A percentile compares a stretch with the other conserved stretches of the same genome.
These are phyloP conservation scores for Siphonodentalium dalli DNA, from an alignment of 2,888 invertebrate genomes.

Conservation along the genomic window DNA sequence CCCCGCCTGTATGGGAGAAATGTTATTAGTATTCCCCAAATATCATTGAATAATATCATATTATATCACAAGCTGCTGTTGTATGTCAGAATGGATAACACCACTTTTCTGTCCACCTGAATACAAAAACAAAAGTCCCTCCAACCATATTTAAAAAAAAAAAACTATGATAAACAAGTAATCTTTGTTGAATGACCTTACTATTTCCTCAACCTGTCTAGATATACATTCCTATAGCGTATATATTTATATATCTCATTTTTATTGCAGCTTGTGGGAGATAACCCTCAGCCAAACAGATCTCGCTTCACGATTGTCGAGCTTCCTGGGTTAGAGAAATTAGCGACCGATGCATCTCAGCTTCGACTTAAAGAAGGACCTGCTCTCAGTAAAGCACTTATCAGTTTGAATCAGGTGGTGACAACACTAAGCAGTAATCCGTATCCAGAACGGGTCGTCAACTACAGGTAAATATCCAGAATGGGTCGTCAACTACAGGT, in stretches of 20 bases:
- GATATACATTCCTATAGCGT: background rate
- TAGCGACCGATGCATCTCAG: constrained; percentile 40
- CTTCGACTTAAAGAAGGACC: constrained; percentile 51
- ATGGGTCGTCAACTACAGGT: background rate
- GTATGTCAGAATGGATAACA: no score
- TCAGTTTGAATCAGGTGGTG: constrained; percentile 47
- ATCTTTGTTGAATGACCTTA: no score
- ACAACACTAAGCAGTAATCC: constrained; percentile 52
- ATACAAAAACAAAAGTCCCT: no score
- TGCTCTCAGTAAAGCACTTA: constrained; percentile 46
- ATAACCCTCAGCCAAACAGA: constrained; percentile 48
- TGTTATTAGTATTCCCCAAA: no score
- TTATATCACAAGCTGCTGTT: no score
- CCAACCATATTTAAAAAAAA: no score
- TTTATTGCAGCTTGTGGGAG: constrained; percentile 41
- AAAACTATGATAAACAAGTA: no score
- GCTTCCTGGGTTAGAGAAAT: constrained; percentile 56
- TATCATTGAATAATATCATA: no score
- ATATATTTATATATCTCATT: background rate
- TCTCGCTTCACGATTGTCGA: constrained; percentile 58
- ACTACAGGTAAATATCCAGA: constrained; percentile 45
- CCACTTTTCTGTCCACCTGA: no score
- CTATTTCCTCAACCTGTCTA: no score
- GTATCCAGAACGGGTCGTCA: constrained; percentile 55
- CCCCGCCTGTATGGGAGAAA: no score